Evolutionary conservation across 1,140 invertebrate species (phyloP).

Genomic region (Eueides isabella): DNA sequence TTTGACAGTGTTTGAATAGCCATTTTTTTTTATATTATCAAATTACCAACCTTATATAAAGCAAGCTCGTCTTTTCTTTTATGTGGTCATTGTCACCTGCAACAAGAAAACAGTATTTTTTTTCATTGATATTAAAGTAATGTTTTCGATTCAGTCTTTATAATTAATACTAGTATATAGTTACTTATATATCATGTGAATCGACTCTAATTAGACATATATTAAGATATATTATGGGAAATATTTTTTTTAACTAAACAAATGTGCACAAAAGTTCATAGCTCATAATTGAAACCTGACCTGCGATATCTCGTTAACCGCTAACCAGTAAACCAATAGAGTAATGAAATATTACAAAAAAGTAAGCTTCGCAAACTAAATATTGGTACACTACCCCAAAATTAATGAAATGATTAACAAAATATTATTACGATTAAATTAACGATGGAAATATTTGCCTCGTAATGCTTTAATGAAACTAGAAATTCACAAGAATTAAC

Average conservation of each 20-base stretch:
- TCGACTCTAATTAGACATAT: no score
- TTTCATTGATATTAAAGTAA: not conserved
- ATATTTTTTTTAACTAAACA: no score
- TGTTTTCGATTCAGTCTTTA: not conserved
- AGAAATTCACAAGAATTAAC: constrained; percentile 20
- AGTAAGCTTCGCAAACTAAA: not conserved
- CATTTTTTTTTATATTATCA: not conserved
- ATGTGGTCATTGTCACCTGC: constrained; percentile 17
- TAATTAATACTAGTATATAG: not conserved
- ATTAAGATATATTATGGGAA: no score
- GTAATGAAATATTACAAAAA: not conserved
- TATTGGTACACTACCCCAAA: not conserved
- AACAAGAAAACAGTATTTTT: constrained; percentile 16
- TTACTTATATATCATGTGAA: no score
- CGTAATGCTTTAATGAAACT: constrained; percentile 27
- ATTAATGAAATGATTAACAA: not conserved
- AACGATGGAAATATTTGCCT: constrained; percentile 4
- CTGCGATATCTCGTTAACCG: not conserved
- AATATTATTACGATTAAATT: not conserved
- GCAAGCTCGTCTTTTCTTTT: constrained; percentile 6
- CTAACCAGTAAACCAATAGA: not conserved
- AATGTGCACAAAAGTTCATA: no score
- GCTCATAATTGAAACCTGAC: no score
- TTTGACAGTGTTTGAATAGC: no score
- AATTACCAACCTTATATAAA: constrained; percentile 17